These are phyloP conservation scores for Acanthococcus lagerstroemiae DNA, from an alignment of 2,888 invertebrate species.

Conservation along the genomic window DNA sequence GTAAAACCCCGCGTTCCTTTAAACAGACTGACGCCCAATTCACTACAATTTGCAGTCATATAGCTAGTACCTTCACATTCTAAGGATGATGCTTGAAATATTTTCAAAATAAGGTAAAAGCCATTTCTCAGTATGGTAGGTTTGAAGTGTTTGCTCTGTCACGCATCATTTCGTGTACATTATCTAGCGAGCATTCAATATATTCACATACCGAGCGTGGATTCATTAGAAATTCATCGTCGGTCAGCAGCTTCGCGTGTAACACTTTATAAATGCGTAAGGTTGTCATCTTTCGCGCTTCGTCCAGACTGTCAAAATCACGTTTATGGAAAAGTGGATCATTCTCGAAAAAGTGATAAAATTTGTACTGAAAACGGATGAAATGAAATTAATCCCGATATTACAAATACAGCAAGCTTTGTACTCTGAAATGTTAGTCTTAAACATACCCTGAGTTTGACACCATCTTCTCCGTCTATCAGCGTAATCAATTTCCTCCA, in stretches of 20 bases:
- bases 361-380: conserved; percentile 44
- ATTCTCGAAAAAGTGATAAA: conserved; percentile 50
- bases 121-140: no score
- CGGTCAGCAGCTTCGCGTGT: conserved; percentile 52
- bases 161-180: no score
- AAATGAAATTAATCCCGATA: background rate
- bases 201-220: conserved; percentile 37
- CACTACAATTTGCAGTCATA: no score
- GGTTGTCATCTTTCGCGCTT: conserved; percentile 48
- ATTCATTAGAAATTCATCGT: conserved; percentile 45
- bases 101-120: no score
- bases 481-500: conserved; percentile 53
- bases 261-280: conserved; percentile 54
- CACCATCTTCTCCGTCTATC: conserved; percentile 47
- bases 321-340: conserved; percentile 50
- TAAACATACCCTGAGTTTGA: conserved; percentile 46
- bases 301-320: conserved; percentile 48
- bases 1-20: no score
- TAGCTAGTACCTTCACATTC: no score
- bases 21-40: no score
- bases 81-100: no score
- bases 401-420: background rate
- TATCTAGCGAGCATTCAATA: no score
- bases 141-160: no score
- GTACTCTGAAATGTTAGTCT: background rate